phyloP scores from a whole-genome alignment of 2,113 vertebrate species.

The Spermophilus dauricus region DNA sequence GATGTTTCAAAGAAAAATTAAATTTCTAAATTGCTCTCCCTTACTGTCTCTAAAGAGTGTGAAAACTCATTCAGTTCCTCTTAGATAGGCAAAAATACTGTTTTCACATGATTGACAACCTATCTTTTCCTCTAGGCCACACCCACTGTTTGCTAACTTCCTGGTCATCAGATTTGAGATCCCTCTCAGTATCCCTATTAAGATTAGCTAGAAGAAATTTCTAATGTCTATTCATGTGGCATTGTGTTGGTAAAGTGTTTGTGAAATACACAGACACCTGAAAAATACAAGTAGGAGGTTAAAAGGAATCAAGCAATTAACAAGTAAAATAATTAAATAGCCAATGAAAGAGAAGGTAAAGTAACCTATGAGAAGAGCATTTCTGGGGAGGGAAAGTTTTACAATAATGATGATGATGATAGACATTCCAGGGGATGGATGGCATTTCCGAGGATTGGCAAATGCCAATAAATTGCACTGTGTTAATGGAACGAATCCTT shows the following conservation, averaged over 20 bases:
- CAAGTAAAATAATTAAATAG: not conserved
- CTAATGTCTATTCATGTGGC: not conserved
- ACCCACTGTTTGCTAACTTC: not conserved
- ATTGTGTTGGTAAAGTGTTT: not conserved
- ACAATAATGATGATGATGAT: not conserved
- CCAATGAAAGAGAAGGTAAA: not conserved
- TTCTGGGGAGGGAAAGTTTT: not conserved
- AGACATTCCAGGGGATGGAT: not conserved
- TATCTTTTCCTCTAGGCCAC: not conserved
- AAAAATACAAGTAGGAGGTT: not conserved
- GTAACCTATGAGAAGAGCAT: not conserved
- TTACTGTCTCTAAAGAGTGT: not conserved
- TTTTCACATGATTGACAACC: not conserved
- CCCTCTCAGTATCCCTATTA: not conserved
- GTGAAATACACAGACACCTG: not conserved
- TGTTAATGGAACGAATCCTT: not conserved
- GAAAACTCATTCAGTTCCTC: not conserved
- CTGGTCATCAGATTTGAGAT: not conserved
- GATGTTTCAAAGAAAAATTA: constrained; percentile 54
- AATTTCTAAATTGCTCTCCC: not conserved
- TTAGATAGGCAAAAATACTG: not conserved
- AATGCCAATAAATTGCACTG: not conserved
- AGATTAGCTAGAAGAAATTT: not conserved
- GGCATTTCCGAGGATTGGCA: not conserved
- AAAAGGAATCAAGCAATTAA: not conserved